phyloP scores from a whole-genome alignment of 2,797 vertebrate species.

The Hylomyscus alleni region DNA sequence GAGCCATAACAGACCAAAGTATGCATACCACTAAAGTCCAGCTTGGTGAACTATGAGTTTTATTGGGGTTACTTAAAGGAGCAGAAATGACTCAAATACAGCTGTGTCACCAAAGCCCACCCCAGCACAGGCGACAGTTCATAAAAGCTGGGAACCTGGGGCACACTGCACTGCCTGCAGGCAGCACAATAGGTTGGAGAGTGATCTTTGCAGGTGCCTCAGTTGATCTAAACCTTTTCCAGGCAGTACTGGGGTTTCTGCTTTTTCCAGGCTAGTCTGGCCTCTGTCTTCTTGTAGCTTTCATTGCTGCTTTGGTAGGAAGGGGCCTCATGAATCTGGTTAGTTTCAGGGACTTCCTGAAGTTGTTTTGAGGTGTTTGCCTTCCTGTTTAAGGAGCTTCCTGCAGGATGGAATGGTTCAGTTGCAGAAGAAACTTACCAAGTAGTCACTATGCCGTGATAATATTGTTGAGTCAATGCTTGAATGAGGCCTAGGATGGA shows the following conservation, averaged over 20 bases:
- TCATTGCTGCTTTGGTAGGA: not conserved
- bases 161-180: not conserved
- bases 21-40: not conserved
- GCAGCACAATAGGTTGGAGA: not conserved
- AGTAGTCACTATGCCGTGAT: not conserved
- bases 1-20: not conserved
- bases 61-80: not conserved
- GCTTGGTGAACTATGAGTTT: not conserved
- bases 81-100: not conserved
- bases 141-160: not conserved
- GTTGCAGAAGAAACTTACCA: not conserved
- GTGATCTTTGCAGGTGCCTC: too few species aligned
- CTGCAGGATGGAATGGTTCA: not conserved
- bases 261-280: not conserved
- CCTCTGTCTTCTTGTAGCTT: not conserved
- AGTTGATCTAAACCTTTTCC: not conserved
- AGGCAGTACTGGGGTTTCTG: not conserved
- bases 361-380: not conserved
- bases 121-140: not conserved
- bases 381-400: not conserved
- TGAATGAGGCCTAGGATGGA: conserved; percentile 39
- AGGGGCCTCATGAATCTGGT: not conserved
- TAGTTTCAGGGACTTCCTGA: conserved; percentile 5
- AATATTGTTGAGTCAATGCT: conserved; percentile 51
- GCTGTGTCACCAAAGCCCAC: not conserved